Percentiles rank a stretch among this genome's conserved stretches.
phyloP scores from a whole-genome alignment of 1,140 invertebrate genomes.

The Ceratoteleas bidentatus region DNA sequence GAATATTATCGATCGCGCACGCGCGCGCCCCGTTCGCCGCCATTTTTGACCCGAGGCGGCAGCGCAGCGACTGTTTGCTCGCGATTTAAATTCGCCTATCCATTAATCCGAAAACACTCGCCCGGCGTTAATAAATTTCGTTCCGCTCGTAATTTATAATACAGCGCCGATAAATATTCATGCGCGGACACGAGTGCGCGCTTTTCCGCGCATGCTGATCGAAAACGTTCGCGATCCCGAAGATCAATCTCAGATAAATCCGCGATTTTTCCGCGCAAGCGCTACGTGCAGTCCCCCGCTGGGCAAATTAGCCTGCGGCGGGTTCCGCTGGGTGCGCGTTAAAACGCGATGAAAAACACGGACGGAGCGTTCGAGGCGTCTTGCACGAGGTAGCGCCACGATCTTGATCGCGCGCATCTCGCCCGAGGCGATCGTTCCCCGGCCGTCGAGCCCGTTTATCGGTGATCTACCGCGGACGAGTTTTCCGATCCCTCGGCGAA shows the following conservation, averaged over 20 bases:
- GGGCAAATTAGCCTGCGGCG: constrained; percentile 59
- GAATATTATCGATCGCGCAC: constrained; percentile 57
- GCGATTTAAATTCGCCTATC: not conserved
- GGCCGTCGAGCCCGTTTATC: constrained; percentile 74
- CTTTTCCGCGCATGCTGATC: constrained; percentile 54
- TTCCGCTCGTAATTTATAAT: constrained; percentile 14
- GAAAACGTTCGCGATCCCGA: constrained; percentile 21
- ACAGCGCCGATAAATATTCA: constrained; percentile 50
- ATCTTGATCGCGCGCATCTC: constrained; percentile 75
- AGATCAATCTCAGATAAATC: constrained; percentile 58
- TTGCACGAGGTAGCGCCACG: constrained; percentile 72
- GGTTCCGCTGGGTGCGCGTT: constrained; percentile 62
- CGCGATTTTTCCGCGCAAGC: constrained; percentile 46
- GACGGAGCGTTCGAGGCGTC: constrained; percentile 64
- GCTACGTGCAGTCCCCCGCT: constrained; percentile 30
- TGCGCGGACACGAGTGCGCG: not conserved
- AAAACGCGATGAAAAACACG: constrained; percentile 64
- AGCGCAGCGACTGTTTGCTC: not conserved
- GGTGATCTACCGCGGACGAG: constrained; percentile 72
- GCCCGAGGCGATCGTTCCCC: constrained; percentile 69
- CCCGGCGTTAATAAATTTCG: constrained; percentile 16
- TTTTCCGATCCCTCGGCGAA: constrained; percentile 73
- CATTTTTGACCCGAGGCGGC: not conserved
- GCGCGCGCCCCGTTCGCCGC: not conserved
- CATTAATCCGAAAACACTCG: not conserved